phyloP scores from a whole-genome alignment of 2,888 invertebrate species.

The Synanthedon formicaeformis region DNA sequence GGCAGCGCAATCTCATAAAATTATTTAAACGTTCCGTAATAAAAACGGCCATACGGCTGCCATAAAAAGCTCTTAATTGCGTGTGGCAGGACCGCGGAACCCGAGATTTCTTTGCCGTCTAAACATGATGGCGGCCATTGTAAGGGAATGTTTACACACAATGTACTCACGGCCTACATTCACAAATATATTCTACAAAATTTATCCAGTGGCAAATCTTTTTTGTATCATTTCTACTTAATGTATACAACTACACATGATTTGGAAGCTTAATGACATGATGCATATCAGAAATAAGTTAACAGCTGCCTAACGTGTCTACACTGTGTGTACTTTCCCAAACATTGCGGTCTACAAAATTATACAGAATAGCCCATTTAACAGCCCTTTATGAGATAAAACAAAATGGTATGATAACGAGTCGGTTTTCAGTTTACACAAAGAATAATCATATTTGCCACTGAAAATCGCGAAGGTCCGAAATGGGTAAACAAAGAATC shows the following conservation, averaged over 20 bases:
- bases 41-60: slow-evolving; percentile 52
- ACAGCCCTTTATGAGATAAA: slow-evolving; percentile 2
- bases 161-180: too few species aligned
- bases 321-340: slow-evolving; percentile 3
- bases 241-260: too few species aligned
- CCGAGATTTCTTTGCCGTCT: slow-evolving; percentile 11
- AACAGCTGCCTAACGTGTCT: too few species aligned
- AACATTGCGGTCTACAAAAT: slow-evolving; percentile 7
- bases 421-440: background rate
- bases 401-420: background rate
- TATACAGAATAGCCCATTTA: slow-evolving; percentile 2
- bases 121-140: slow-evolving; percentile 6
- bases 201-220: background rate
- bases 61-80: slow-evolving; percentile 54
- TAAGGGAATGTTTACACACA: background rate
- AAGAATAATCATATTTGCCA: background rate
- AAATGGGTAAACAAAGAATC: background rate
- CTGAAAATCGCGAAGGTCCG: background rate
- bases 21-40: slow-evolving; percentile 61
- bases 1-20: slow-evolving; percentile 58
- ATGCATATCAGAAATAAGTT: too few species aligned
- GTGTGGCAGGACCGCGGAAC: slow-evolving; percentile 20
- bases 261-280: too few species aligned
- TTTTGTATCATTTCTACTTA: background rate
- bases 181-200: too few species aligned